Evolutionary conservation across 2,888 invertebrate genomes (phyloP).

Genomic region (Cylloceria caligata): DNA sequence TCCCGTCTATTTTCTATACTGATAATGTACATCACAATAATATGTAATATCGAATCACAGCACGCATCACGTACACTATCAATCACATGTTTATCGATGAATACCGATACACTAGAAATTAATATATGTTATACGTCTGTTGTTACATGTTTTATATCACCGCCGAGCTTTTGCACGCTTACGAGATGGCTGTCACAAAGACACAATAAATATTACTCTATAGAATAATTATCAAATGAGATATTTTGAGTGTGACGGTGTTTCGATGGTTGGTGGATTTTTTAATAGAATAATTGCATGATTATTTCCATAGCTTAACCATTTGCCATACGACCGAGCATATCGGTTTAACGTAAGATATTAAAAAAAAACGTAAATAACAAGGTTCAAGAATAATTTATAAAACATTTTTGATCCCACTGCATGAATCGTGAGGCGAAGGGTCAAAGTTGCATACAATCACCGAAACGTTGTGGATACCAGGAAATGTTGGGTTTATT

Average conservation of each 20-base stretch:
- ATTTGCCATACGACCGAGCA: background rate
- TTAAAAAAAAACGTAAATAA: background rate
- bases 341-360: background rate
- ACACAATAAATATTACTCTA: constrained; percentile 51
- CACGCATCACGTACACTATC: constrained; percentile 63
- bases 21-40: constrained; percentile 38
- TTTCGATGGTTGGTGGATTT: constrained; percentile 34
- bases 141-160: constrained; percentile 63
- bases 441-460: constrained; percentile 12
- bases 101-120: background rate
- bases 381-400: background rate
- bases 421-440: constrained; percentile 9
- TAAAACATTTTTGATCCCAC: background rate
- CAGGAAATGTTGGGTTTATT: background rate
- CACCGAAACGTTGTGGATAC: constrained; percentile 4
- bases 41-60: constrained; percentile 45
- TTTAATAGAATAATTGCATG: constrained; percentile 34
- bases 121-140: constrained; percentile 20
- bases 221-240: constrained; percentile 25
- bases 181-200: constrained; percentile 73
- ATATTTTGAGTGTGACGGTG: constrained; percentile 39
- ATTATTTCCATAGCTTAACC: constrained; percentile 25
- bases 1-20: constrained; percentile 71
- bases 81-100: constrained; percentile 36
- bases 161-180: constrained; percentile 80